Base-by-base conservation (phyloP, 2,797 vertebrate genomes). In the Dendrocincla fuliginosa region DNA sequence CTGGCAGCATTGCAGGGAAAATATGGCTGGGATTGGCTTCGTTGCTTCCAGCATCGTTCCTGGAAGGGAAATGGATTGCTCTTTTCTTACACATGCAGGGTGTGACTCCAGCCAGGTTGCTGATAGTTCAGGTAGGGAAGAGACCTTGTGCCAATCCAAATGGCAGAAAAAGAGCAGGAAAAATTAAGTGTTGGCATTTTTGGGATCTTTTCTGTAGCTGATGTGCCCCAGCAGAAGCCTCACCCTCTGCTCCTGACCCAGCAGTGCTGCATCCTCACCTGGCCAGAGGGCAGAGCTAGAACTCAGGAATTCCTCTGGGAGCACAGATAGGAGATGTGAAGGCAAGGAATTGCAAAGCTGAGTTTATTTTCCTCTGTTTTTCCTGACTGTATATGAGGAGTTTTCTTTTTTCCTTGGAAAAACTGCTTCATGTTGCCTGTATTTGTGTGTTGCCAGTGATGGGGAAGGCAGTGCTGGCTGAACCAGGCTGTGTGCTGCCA, bases 381-480 rank as follows among this genome's bases (percentile, higher is more conserved):
- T 84, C 27, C 24, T 49, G 65, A 0, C 5, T 35, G 1, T 0
- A 1, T 41, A 2, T 12, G 23, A 23, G 1, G 23, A 20, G 1
- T 4, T 55, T 41, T 44, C 9, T 22, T n/a, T 13, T 71, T 19
- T 32, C 2, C 19, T 46, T 24, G 53, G 22, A 47, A 74, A 85
- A 83, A 2, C 10, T 0, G 9, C 76, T 67, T 75, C 49, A 11
- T 32, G 53, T 70, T 4, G 2, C 23, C 19, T 4, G 16, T 22
- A 3, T 61, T 35, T 65, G 2, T 28, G 28, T 16, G 10, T 8
- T 18, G n/a, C 24, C 13, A 6, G 75, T 1, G 17, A 25, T 7
- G 44, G 61, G 69, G 67, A 42, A n/a, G 25, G 47, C 59, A 11
- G 30, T 1, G 53, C 27, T 0, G 7, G 19, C 59, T 17, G 68